Evolutionary conservation across 2,113 vertebrate genomes (phyloP), one percentile per base, ranked within the genome.

Genomic region (Laticauda laticaudata): DNA sequence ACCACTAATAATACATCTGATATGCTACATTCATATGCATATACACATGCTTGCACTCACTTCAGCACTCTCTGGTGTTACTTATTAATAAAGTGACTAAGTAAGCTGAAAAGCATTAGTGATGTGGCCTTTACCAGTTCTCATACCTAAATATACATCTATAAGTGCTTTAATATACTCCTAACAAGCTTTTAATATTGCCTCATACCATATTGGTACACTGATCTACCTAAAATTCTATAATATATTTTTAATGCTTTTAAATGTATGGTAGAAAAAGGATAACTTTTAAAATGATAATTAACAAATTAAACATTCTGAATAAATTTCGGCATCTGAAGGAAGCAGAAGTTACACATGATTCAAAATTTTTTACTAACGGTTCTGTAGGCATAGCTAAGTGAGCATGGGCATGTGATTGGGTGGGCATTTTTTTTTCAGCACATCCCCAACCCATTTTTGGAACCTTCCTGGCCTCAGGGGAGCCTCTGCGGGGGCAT

Each of bases 1-100:
- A 91, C 29, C 92, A 56, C 45, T 86, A 92, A 92, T 91, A 59
- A 39, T 86, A 0, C 91, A 89, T 4, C 95, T 92, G 86, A 91
- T 23, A 91, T 89, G 51, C 54, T 88, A 10, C 61, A 15, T 88
- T 53, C 59, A 57, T 89, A 39, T 91, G 39, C 55, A 93, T 53
- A 45, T 64, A 92, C 12, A 86, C 34, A 34, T 45, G 87, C n/a
- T 26, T 53, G 14, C 39, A 89, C 18, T 86, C 43, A 53, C 69
- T 53, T 93, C 55, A 81, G 39, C 34, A 81, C 69, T 21, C 34
- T 81, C 34, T 81, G 9, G 34, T 86, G 75, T 87, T 18, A 2
- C 21, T 43, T 88, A 21, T 24, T 86, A 85, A 88, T 26, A 24
- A 39, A 90, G 5, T 92, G 55, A 56, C 34, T 69, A 0, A 53